Evolutionary conservation across 2,888 invertebrate species (phyloP).

Genomic region (Podotricha telesiphe): DNA sequence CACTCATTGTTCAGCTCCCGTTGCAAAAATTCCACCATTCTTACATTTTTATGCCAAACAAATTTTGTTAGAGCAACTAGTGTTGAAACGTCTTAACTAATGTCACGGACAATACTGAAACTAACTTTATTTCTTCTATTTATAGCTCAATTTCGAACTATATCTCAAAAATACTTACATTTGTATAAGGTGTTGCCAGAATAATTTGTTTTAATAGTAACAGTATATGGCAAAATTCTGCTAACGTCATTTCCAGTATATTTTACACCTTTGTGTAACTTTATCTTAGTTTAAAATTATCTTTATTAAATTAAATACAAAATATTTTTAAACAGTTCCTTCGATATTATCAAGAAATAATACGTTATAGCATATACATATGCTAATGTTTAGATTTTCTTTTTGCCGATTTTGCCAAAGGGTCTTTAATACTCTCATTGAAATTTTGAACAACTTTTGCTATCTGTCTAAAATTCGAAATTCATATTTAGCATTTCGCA

Average conservation of each 20-base stretch:
- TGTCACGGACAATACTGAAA: background rate
- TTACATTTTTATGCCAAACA: slow-evolving; percentile 46
- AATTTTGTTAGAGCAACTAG: slow-evolving; percentile 19
- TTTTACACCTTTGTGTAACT: slow-evolving; percentile 39
- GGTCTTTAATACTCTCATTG: background rate
- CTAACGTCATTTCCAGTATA: slow-evolving; percentile 42
- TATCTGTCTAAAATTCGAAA: too few species aligned
- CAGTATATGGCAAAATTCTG: slow-evolving; percentile 39
- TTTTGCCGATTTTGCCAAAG: background rate
- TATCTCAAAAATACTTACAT: slow-evolving; percentile 6
- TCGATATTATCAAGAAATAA: background rate
- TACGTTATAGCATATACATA: too few species aligned
- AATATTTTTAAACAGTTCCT: background rate
- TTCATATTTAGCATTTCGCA: too few species aligned
- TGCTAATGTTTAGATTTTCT: too few species aligned
- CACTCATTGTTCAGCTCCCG: slow-evolving; percentile 44
- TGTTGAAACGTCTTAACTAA: background rate
- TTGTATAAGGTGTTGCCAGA: background rate
- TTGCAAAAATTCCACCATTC: slow-evolving; percentile 53
- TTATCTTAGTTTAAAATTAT: slow-evolving; percentile 25
- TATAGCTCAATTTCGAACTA: slow-evolving; percentile 19
- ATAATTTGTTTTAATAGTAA: slow-evolving; percentile 38
- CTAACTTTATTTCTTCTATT: background rate
- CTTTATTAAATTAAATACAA: slow-evolving; percentile 21
- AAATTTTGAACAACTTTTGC: too few species aligned